phyloP scores from a whole-genome alignment of 2,113 vertebrate species.

The Ariopsis seemanni region DNA sequence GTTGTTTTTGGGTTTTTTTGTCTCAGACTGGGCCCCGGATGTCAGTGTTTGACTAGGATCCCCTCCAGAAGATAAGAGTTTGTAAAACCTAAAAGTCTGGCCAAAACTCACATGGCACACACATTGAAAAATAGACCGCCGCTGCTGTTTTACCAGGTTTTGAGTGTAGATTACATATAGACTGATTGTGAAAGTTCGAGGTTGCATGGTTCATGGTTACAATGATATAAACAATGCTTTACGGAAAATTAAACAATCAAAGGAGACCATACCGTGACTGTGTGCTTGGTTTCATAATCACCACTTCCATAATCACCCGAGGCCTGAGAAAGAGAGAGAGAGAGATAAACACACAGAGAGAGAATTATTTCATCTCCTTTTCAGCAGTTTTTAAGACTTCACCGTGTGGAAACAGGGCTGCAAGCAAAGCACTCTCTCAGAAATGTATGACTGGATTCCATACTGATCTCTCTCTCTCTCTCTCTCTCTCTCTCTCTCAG shows the following conservation, averaged over 20 bases:
- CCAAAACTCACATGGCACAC: conserved; percentile 13
- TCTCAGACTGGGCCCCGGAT: conserved; percentile 30
- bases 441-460: neutral
- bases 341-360: conserved; percentile 20
- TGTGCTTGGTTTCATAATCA: neutral
- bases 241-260: neutral
- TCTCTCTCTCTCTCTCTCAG: neutral
- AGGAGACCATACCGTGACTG: conserved; percentile 47
- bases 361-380: conserved; percentile 7
- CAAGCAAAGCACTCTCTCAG: conserved; percentile 30
- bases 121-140: neutral
- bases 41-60: conserved; percentile 36
- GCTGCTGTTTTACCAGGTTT: neutral
- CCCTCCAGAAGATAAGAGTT: conserved; percentile 22
- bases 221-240: neutral
- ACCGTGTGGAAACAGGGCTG: conserved; percentile 22
- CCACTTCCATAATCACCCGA: conserved; percentile 81
- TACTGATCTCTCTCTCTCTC: no score
- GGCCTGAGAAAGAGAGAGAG: conserved; percentile 57
- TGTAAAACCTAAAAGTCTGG: neutral
- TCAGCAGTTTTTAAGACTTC: conserved; percentile 14
- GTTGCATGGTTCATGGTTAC: neutral
- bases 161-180: neutral
- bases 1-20: no score
- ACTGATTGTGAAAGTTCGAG: neutral